Evolutionary conservation across 2,797 vertebrate genomes (phyloP).

Genomic region (Helicolenus hilgendorfi): DNA sequence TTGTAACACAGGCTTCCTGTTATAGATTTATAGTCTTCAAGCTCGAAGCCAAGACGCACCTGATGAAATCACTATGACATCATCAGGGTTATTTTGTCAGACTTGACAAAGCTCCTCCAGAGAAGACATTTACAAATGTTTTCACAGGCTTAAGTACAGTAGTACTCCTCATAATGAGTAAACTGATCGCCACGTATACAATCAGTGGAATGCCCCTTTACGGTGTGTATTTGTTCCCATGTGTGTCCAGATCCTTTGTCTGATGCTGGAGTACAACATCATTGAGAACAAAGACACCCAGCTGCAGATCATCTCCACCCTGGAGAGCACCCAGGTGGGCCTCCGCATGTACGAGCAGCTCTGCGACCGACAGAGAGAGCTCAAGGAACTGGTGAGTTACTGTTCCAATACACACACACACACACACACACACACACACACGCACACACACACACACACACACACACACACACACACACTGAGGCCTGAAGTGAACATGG

Average conservation of each 20-base stretch:
- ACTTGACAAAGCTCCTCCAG: neutral
- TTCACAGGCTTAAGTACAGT: too few relatives aligned
- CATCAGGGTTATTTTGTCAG: neutral
- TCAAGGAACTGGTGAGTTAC: slow-evolving; percentile 97
- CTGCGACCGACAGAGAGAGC: slow-evolving; percentile 97
- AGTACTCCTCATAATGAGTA: neutral
- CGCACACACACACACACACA: slow-evolving; percentile 37
- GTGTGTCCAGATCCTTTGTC: slow-evolving; percentile 94
- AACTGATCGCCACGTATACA: neutral
- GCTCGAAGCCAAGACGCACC: neutral
- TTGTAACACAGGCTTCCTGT: neutral
- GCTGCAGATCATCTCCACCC: slow-evolving; percentile 99
- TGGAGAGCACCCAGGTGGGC: slow-evolving; percentile 97
- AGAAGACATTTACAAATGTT: neutral
- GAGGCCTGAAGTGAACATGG: neutral
- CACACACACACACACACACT: slow-evolving; percentile 24
- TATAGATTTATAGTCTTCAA: neutral
- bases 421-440: neutral
- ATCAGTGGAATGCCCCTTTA: neutral
- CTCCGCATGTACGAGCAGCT: slow-evolving; percentile 99
- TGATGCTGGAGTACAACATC: slow-evolving; percentile 99
- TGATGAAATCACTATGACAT: neutral
- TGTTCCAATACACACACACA: neutral
- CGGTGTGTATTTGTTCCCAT: neutral
- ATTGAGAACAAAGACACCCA: slow-evolving; percentile 99